A percentile compares a stretch with the other conserved stretches of the same genome.
These are phyloP conservation scores for Balaenoptera acutorostrata DNA, from an alignment of 2,113 vertebrate genomes.

Conservation along the genomic window DNA sequence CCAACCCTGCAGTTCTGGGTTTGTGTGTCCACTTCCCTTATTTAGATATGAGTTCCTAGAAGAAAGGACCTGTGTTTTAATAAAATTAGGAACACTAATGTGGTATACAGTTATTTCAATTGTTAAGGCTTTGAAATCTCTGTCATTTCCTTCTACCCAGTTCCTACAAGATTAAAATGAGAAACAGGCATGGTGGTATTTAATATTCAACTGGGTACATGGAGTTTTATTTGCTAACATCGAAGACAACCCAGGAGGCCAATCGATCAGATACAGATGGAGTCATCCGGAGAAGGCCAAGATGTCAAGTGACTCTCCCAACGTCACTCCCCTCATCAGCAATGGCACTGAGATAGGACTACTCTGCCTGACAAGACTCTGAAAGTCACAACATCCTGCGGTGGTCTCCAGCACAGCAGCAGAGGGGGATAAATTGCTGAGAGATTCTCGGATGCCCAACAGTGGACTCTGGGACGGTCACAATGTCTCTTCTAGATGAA, in stretches of 20 bases:
- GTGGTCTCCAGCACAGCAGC: background rate
- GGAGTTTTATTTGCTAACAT: background rate
- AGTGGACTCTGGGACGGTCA: background rate
- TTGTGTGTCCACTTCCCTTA: background rate
- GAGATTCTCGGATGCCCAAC: background rate
- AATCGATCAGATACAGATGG: background rate
- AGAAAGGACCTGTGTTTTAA: background rate
- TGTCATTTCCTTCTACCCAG: background rate
- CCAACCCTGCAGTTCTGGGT: background rate
- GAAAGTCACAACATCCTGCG: background rate
- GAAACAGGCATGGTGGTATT: background rate
- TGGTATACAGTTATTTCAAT: background rate
- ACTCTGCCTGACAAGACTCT: background rate
- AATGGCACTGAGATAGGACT: background rate
- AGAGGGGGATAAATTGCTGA: background rate
- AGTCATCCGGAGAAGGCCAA: slow-evolving; percentile 27
- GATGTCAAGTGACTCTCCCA: slow-evolving; percentile 13
- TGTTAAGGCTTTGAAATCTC: background rate
- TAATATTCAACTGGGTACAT: slow-evolving; percentile 3
- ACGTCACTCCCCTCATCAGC: slow-evolving; percentile 13
- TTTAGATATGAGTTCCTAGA: background rate
- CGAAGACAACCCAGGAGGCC: background rate
- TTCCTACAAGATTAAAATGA: background rate
- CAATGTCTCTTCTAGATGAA: background rate
- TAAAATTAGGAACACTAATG: background rate